phyloP scores from a whole-genome alignment of 1,140 invertebrate species.

The Bursaphelenchus mucronatus region DNA sequence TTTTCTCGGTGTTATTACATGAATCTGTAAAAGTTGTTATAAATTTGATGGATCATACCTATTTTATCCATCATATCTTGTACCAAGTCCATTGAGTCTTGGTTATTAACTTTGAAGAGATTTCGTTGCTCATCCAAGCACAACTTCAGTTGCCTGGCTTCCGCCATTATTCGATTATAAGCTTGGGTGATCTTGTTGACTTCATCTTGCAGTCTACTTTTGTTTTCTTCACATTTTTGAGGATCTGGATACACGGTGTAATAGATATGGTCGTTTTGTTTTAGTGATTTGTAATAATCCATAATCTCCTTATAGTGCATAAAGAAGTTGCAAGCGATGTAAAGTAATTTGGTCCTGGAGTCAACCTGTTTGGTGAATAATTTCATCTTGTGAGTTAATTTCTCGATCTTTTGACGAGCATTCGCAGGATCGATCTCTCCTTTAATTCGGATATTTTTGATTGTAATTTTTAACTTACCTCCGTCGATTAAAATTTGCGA shows the following conservation, averaged over 20 bases:
- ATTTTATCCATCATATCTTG: conserved; percentile 35
- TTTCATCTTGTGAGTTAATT: conserved; percentile 19
- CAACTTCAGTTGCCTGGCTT: conserved; percentile 41
- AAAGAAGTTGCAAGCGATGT: conserved; percentile 89
- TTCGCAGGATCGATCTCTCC: conserved; percentile 20
- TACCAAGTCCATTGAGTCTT: conserved; percentile 33
- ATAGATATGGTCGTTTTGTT: conserved; percentile 23
- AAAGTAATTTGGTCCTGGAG: conserved; percentile 69
- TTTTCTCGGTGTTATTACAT: conserved; percentile 34
- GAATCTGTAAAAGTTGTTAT: conserved; percentile 40
- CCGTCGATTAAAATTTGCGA: conserved; percentile 18
- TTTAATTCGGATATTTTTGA: not conserved
- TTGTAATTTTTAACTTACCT: conserved; percentile 18
- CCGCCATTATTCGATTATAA: conserved; percentile 48
- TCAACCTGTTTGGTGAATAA: conserved; percentile 33
- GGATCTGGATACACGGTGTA: conserved; percentile 29
- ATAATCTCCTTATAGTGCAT: conserved; percentile 86
- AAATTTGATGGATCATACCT: conserved; percentile 28
- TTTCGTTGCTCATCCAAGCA: conserved; percentile 31
- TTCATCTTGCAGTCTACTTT: conserved; percentile 47
- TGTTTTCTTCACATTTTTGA: conserved; percentile 45
- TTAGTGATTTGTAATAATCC: conserved; percentile 34
- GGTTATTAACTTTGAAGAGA: conserved; percentile 41
- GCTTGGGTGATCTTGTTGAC: conserved; percentile 49
- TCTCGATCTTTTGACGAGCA: conserved; percentile 2